Percentiles rank a stretch among this genome's conserved stretches.
These are phyloP conservation scores for Andrena haemorrhoa DNA, from an alignment of 2,888 invertebrate genomes.

Conservation along the genomic window DNA sequence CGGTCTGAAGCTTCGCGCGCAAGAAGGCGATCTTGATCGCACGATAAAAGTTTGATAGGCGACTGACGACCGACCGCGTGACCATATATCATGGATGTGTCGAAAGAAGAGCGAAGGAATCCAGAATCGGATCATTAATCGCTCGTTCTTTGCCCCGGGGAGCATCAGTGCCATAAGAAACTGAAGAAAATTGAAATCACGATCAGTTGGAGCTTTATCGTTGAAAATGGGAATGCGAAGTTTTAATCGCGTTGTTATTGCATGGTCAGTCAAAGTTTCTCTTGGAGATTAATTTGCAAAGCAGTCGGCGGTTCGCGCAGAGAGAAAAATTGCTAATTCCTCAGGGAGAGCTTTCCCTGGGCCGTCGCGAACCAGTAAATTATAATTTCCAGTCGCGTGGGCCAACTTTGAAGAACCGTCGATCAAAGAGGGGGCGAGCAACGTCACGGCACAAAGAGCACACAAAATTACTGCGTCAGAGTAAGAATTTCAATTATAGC, in stretches of 20 bases:
- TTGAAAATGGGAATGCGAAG: neutral
- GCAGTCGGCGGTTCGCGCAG: neutral
- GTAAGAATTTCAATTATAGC: constrained; percentile 73
- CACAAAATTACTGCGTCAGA: constrained; percentile 60
- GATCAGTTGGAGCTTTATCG: neutral
- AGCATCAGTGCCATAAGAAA: neutral
- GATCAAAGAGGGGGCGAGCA: constrained; percentile 60
- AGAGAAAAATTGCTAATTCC: constrained; percentile 27
- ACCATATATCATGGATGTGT: constrained; percentile 1
- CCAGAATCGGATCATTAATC: constrained; percentile 4
- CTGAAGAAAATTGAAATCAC: neutral
- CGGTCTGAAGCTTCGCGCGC: neutral
- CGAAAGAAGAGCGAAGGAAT: neutral
- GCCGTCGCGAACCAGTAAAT: constrained; percentile 45
- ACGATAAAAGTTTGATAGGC: constrained; percentile 35
- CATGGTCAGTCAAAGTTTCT: constrained; percentile 1
- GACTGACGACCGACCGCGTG: neutral
- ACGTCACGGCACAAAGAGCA: constrained; percentile 55
- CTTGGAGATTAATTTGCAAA: neutral
- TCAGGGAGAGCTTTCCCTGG: neutral
- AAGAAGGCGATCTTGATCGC: constrained; percentile 12
- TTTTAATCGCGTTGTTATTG: neutral
- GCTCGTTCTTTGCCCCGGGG: neutral
- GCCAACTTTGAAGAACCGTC: constrained; percentile 62
- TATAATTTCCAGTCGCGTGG: constrained; percentile 57